Percentiles rank a stretch among this genome's conserved stretches.
Evolutionary conservation across 2,797 vertebrate species (phyloP).

Genomic region (Geotrypetes seraphini): DNA sequence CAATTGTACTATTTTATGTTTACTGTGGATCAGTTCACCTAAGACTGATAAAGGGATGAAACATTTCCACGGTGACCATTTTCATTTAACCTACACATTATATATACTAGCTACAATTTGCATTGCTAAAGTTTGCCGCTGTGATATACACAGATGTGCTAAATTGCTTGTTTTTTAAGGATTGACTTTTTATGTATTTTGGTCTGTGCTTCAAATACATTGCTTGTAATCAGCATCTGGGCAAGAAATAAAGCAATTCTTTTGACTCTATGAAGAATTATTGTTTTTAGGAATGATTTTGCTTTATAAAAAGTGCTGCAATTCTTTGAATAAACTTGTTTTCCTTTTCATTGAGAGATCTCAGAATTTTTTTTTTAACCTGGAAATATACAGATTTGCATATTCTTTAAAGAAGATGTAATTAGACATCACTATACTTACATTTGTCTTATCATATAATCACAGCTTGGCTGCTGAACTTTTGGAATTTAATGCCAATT

Average conservation of each 20-base stretch:
- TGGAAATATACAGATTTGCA: rapidly evolving
- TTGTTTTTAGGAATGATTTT: background rate
- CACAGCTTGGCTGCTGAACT: background rate
- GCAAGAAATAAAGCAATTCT: background rate
- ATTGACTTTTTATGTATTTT: no score
- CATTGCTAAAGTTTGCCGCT: background rate
- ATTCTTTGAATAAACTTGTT: background rate
- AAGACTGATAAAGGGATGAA: conserved; percentile 10
- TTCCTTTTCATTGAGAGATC: background rate
- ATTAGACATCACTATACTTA: background rate
- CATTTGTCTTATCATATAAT: background rate
- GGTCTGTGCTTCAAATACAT: conserved; percentile 1
- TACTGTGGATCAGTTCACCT: conserved; percentile 23
- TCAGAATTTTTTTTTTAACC: background rate
- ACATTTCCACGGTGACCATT: conserved; percentile 16
- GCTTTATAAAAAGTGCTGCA: background rate
- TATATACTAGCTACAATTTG: conserved; percentile 1
- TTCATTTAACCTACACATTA: conserved; percentile 29
- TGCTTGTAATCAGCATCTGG: background rate
- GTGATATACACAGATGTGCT: no score
- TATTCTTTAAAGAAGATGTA: background rate
- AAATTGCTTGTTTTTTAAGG: no score
- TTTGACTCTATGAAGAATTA: background rate
- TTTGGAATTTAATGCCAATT: background rate
- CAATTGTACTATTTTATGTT: conserved; percentile 19